Conservation (phyloP, 2,888 invertebrate species). For the Fragum whitleyi region DNA sequence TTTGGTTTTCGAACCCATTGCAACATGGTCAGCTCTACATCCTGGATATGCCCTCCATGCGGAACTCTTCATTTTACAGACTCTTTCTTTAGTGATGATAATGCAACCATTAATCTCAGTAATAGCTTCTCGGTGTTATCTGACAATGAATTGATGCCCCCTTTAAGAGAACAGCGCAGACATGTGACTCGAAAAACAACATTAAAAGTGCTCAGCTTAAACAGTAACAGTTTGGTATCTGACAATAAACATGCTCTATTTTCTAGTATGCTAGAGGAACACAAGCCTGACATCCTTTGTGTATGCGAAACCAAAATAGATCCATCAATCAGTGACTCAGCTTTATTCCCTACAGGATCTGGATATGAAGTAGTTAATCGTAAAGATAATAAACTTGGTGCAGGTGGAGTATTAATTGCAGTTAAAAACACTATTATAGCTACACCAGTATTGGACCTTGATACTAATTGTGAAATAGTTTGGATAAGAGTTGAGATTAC, state of each 20-base stretch:
- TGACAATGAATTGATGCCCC: constrained; percentile 15
- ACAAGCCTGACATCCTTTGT: constrained; percentile 29
- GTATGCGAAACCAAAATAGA: constrained; percentile 34
- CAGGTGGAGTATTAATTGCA: constrained; percentile 36
- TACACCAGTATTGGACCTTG: constrained; percentile 27
- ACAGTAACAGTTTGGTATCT: constrained; percentile 35
- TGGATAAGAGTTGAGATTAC: constrained; percentile 30
- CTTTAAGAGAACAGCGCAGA: background rate
- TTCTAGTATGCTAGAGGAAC: constrained; percentile 13
- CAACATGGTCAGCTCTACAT: constrained; percentile 13
- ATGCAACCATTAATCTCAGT: constrained; percentile 8
- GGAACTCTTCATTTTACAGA: constrained; percentile 27
- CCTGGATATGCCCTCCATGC: constrained; percentile 44
- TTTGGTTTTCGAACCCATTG: no score
- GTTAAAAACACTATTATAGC: constrained; percentile 34
- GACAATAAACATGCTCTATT: constrained; percentile 38
- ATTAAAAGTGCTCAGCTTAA: constrained; percentile 1
- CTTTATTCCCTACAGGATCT: constrained; percentile 21
- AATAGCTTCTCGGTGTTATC: constrained; percentile 33
- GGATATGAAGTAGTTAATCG: constrained; percentile 26
- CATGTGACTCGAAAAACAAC: background rate
- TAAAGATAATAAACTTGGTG: constrained; percentile 36
- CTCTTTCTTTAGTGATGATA: constrained; percentile 23
- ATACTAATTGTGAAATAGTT: constrained; percentile 28
- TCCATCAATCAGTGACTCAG: constrained; percentile 25